phyloP scores from a whole-genome alignment of 2,797 vertebrate species.

The Molossus molossus region DNA sequence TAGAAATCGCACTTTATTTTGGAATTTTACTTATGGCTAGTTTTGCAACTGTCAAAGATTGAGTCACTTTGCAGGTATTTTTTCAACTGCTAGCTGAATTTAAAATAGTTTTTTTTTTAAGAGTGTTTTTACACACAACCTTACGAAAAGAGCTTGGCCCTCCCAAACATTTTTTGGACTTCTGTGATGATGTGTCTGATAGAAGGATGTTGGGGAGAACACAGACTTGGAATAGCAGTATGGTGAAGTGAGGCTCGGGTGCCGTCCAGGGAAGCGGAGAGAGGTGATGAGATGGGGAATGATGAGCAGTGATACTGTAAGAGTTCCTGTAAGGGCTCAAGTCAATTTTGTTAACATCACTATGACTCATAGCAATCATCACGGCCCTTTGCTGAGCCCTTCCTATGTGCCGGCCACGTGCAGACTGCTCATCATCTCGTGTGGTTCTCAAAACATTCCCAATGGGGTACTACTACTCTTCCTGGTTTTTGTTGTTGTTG shows the following conservation, averaged over 20 bases:
- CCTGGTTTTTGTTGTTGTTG: background rate
- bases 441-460: background rate
- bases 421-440: background rate
- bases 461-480: background rate
- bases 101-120: constrained; percentile 44
- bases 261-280: background rate
- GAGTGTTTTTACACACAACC: background rate
- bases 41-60: constrained; percentile 5
- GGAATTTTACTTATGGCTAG: background rate
- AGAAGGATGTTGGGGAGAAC: background rate
- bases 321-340: background rate
- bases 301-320: background rate
- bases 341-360: background rate
- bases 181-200: background rate
- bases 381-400: background rate
- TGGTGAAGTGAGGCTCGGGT: background rate
- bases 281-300: background rate
- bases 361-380: background rate
- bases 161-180: background rate
- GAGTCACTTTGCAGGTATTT: background rate
- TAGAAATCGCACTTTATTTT: background rate
- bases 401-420: background rate
- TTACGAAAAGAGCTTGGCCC: background rate
- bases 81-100: background rate
- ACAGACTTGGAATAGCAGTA: background rate